Conservation (phyloP, 2,113 vertebrate genomes). For the Apaloderma vittatum region DNA sequence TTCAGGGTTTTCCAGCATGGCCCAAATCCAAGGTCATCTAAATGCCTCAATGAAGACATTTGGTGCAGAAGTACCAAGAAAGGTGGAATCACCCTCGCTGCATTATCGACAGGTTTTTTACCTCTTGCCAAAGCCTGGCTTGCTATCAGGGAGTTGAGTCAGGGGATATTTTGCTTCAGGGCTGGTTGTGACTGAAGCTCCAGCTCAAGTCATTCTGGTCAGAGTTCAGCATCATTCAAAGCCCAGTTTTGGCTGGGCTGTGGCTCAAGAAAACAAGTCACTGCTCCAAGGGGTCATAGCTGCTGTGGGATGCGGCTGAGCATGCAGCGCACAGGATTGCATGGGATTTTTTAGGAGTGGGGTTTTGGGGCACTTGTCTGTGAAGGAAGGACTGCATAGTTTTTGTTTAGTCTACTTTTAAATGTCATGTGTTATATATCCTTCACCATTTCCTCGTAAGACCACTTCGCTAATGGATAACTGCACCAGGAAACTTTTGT, state of each 20-base stretch:
- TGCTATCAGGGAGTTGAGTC: neutral
- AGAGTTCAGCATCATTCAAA: neutral
- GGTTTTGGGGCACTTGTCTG: neutral
- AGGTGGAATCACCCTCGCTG: neutral
- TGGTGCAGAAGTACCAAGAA: neutral
- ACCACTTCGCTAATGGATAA: neutral
- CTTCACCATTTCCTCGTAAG: slow-evolving; percentile 56
- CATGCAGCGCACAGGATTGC: neutral
- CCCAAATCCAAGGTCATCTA: neutral
- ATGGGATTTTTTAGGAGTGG: neutral
- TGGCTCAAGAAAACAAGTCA: neutral
- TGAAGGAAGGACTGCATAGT: neutral
- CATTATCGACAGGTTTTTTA: neutral
- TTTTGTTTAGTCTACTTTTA: slow-evolving; percentile 64
- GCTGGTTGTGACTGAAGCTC: neutral
- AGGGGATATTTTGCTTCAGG: neutral
- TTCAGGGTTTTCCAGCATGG: neutral
- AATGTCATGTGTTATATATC: slow-evolving; percentile 38
- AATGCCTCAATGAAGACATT: neutral
- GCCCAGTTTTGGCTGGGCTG: neutral
- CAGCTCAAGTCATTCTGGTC: neutral
- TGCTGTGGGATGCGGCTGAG: neutral
- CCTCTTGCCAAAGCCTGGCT: neutral
- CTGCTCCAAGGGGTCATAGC: neutral
- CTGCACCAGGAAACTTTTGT: slow-evolving; percentile 61